Percentiles rank a stretch among this genome's conserved stretches.
phyloP scores from a whole-genome alignment of 2,888 invertebrate species.

The Conchocele bisecta region DNA sequence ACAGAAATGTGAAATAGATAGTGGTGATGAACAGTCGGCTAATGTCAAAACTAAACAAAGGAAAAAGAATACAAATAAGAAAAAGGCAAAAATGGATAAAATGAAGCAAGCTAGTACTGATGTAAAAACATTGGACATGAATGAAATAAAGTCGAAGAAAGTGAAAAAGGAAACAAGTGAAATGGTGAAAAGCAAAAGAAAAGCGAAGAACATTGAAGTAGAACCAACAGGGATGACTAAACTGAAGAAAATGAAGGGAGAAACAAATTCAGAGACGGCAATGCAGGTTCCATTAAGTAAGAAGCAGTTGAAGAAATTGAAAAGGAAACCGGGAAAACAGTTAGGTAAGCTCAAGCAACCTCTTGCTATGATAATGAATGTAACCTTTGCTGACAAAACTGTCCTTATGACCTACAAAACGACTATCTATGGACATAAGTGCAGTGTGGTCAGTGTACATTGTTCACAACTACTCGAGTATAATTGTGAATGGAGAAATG shows the following conservation, averaged over 20 bases:
- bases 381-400: too few species aligned
- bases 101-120: too few species aligned
- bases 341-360: background rate
- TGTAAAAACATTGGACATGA: too few species aligned
- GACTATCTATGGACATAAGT: too few species aligned
- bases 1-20: background rate
- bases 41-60: background rate
- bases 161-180: constrained; percentile 2
- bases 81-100: constrained; percentile 18
- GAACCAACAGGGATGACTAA: background rate
- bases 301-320: background rate
- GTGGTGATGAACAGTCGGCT: background rate
- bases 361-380: too few species aligned
- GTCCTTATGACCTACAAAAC: too few species aligned
- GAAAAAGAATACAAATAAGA: constrained; percentile 16
- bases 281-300: too few species aligned
- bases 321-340: background rate
- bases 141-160: background rate
- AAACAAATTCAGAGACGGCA: too few species aligned
- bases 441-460: too few species aligned
- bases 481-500: too few species aligned
- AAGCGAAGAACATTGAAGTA: constrained; percentile 5
- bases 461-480: too few species aligned
- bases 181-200: constrained; percentile 12
- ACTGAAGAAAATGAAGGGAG: background rate